Base-by-base conservation (phyloP, 2,888 invertebrate species). In the Cantharis nigra region DNA sequence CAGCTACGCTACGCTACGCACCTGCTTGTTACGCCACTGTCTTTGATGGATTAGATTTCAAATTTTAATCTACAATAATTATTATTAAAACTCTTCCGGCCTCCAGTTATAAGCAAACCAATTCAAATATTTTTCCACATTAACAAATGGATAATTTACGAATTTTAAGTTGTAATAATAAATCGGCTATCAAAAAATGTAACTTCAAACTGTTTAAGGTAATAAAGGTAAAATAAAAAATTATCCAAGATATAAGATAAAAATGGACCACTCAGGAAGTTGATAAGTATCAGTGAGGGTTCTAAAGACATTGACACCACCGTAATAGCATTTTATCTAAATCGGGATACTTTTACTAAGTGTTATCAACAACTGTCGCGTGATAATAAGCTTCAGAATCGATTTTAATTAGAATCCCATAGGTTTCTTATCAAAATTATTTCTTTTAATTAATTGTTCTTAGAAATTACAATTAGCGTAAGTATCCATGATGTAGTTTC, bases 241-340 rank as follows among this genome's bases (percentile, higher is more conserved):
- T 63, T 62, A 71, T 23, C 23, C 62, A 14, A 63, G 63, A 71
- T 18, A 11, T 71, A 26, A 62, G 71, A 71, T 71, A 71, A 26
- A 71, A 71, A 71, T 62, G 23, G 70, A 33, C 72, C 72, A 72
- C 18, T 65, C 64, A 64, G 72, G 72, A 65, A 72, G 64, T 72
- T 23, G 72, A 72, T 72, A 72, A 64, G 30, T 30, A 20, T 64
- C 64, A 20, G 64, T 63, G 63, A 72, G 65, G 72, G 64, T 72
- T 64, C 30, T 63, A 63, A 72, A 64, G 28, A 16, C 72, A 72
- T 33, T 28, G 33, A 67, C 65, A 64, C 28, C 30, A 26, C 33
- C 65, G n/a, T 64, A 62, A 62, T 20, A n/a, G 28, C 30, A 33
- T 64, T 20, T 72, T 72, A 72, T 72, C 72, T 72, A 65, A 64